Percentiles rank a stretch among this genome's conserved stretches.
Conservation (phyloP, 2,888 invertebrate species). For the Poecilobothrus nobilitatus region DNA sequence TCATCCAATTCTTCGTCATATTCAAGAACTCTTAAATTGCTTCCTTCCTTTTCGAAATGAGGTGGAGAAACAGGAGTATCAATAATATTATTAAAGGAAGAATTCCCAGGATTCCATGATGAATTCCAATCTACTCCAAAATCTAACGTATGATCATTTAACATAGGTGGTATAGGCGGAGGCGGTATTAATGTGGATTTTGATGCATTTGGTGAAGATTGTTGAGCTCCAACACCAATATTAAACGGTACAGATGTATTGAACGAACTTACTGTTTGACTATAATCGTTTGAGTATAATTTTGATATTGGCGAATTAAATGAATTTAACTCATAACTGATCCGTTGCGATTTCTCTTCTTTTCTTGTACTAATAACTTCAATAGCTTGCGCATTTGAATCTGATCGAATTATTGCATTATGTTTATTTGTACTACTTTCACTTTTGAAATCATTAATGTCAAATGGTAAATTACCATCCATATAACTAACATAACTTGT, state of each 20-base stretch:
- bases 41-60: conserved; percentile 54
- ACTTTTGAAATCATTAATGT: conserved; percentile 44
- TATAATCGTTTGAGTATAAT: not conserved
- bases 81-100: conserved; percentile 35
- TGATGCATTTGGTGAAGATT: not conserved
- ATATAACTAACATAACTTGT: conserved; percentile 53
- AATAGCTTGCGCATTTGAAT: not conserved
- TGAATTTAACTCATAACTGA: not conserved
- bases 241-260: not conserved
- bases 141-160: conserved; percentile 34
- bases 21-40: conserved; percentile 49
- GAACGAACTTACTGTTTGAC: not conserved
- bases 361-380: not conserved
- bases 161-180: conserved; percentile 40
- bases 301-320: not conserved
- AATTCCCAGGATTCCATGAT: conserved; percentile 46
- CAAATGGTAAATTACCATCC: conserved; percentile 55
- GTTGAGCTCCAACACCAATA: not conserved
- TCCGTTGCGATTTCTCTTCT: not conserved
- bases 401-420: not conserved
- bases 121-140: conserved; percentile 42
- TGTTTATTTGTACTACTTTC: conserved; percentile 16
- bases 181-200: conserved; percentile 23
- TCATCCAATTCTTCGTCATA: conserved; percentile 51
- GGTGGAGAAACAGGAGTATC: conserved; percentile 62